Conservation (phyloP, 2,797 vertebrate genomes). For the Oryzias dopingdopingensis region DNA sequence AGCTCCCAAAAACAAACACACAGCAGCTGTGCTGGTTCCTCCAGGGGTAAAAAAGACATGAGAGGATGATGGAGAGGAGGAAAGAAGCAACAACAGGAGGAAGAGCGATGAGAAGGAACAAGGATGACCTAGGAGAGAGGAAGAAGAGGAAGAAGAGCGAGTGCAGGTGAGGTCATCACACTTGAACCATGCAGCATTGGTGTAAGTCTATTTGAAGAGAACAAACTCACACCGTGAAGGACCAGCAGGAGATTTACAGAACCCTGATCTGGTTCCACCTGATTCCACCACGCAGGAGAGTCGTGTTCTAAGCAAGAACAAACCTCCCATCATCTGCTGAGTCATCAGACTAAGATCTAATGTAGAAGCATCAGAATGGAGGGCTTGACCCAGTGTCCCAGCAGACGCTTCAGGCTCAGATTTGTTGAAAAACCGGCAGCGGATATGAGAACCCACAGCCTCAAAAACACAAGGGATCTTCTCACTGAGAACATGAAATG, state of each 20-base stretch:
- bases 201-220: no score
- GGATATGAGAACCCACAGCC: constrained; percentile 69
- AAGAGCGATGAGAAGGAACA: constrained; percentile 14
- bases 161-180: no score
- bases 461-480: constrained; percentile 4
- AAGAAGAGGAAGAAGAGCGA: neutral
- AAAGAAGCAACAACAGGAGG: constrained; percentile 7
- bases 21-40: constrained; percentile 93
- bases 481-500: neutral
- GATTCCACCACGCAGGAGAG: no score
- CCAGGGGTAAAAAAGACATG: constrained; percentile 62
- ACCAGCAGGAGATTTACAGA: no score
- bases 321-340: neutral
- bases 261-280: no score
- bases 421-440: constrained; percentile 61
- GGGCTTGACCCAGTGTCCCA: constrained; percentile 8
- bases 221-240: no score
- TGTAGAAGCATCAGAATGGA: neutral
- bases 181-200: no score
- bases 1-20: constrained; percentile 46
- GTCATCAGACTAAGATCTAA: neutral
- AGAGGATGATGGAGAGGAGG: constrained; percentile 31
- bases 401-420: constrained; percentile 46
- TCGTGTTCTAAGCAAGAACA: neutral
- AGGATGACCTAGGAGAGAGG: constrained; percentile 34